Conservation (phyloP, 2,113 vertebrate genomes). For the Isurus oxyrinchus region DNA sequence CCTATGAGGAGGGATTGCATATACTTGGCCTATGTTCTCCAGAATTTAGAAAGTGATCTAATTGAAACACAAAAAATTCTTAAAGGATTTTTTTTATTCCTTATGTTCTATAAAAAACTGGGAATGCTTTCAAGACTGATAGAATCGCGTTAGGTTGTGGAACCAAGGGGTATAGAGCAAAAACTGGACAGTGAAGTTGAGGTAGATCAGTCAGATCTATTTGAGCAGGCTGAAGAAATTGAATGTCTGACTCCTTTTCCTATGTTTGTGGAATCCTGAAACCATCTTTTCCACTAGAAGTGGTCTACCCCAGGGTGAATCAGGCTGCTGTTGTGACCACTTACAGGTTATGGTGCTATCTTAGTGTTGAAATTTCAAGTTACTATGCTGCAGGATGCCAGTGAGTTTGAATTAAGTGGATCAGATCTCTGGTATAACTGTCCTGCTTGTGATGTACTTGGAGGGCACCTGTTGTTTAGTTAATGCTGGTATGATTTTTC, state of each 20-base stretch:
- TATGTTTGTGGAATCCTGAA: neutral
- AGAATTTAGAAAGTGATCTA: too few species aligned
- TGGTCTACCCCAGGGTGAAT: neutral
- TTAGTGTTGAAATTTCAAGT: neutral
- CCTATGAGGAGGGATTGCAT: neutral
- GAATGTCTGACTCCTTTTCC: neutral
- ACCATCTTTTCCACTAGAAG: neutral
- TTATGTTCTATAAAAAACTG: neutral
- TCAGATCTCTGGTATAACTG: neutral
- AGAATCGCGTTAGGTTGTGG: neutral
- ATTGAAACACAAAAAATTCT: too few species aligned
- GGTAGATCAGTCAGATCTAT: neutral
- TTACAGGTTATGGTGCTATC: neutral
- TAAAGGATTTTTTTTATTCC: too few species aligned
- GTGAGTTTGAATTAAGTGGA: neutral
- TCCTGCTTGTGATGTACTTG: neutral
- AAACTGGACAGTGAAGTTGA: neutral
- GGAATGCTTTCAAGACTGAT: too few species aligned
- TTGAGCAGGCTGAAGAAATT: neutral
- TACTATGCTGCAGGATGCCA: neutral
- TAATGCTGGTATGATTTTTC: neutral
- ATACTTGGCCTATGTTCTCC: too few species aligned
- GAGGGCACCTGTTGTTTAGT: neutral
- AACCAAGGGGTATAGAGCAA: neutral
- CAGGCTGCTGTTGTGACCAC: neutral